Conservation (phyloP, 2,113 vertebrate species). For the Periophthalmodon schlosseri region DNA sequence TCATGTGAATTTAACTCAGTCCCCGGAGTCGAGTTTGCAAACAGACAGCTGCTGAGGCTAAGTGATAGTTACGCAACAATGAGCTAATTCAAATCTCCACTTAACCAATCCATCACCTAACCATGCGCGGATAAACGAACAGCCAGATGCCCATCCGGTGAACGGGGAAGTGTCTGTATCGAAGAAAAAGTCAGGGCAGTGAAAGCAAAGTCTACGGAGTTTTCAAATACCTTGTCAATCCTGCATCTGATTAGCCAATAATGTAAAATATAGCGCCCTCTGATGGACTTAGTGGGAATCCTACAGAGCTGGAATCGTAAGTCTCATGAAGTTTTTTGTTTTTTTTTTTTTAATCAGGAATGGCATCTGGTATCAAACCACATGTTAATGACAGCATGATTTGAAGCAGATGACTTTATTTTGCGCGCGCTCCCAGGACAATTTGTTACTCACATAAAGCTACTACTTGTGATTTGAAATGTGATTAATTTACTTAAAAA, state of each 20-base stretch:
- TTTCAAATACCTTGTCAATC: not conserved
- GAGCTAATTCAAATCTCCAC: conserved; percentile 31
- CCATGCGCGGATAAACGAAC: not conserved
- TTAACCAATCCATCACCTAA: conserved; percentile 2
- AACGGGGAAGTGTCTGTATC: not conserved
- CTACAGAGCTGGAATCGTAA: too few relatives aligned
- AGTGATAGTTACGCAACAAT: conserved; percentile 24
- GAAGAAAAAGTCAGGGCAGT: not conserved
- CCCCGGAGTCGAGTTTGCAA: conserved; percentile 34
- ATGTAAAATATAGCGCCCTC: not conserved
- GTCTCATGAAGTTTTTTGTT: too few relatives aligned
- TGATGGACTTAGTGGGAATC: not conserved
- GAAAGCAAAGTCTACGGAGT: not conserved
- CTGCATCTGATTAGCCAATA: not conserved
- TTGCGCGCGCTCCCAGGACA: too few relatives aligned
- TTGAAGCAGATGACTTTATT: not conserved
- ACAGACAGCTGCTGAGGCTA: conserved; percentile 52
- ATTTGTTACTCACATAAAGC: too few relatives aligned
- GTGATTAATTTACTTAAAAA: too few relatives aligned
- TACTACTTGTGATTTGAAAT: too few relatives aligned
- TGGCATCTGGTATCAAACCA: too few relatives aligned
- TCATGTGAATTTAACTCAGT: conserved; percentile 18
- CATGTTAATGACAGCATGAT: not conserved
- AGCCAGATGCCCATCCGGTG: not conserved
- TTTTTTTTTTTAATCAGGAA: too few relatives aligned